Conservation (phyloP, 2,797 vertebrate species). For the Brachyalestes nurse region DNA sequence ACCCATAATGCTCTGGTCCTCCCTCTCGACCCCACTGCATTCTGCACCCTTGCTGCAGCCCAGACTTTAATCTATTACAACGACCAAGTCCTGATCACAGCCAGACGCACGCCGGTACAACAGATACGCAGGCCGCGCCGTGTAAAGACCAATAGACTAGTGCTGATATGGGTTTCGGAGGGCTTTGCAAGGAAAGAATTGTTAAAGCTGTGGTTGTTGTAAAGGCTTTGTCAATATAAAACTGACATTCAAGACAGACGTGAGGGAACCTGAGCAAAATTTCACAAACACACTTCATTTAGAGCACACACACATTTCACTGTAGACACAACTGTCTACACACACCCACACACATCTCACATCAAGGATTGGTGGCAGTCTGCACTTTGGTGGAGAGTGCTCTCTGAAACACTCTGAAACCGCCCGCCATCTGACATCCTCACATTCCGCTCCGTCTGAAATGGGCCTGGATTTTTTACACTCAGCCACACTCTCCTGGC, state of each 20-base stretch:
- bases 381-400: background rate
- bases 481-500: background rate
- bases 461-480: constrained; percentile 14
- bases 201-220: background rate
- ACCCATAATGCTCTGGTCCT: constrained; percentile 50
- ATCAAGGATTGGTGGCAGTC: constrained; percentile 28
- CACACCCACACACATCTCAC: constrained; percentile 31
- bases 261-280: constrained; percentile 3
- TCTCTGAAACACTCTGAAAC: constrained; percentile 17
- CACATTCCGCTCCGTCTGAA: constrained; percentile 15
- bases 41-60: constrained; percentile 30
- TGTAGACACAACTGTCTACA: constrained; percentile 6
- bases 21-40: constrained; percentile 39
- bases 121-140: background rate
- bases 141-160: constrained; percentile 1
- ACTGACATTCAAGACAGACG: background rate
- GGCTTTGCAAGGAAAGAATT: background rate
- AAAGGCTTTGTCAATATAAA: background rate
- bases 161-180: background rate
- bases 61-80: constrained; percentile 24
- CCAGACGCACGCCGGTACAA: constrained; percentile 26
- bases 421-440: background rate
- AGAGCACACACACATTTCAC: background rate
- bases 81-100: constrained; percentile 10
- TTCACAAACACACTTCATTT: background rate